Percentiles rank a stretch among this genome's conserved stretches.
Evolutionary conservation across 2,888 invertebrate species (phyloP).

Genomic region (Acanthosoma haemorrhoidale): DNA sequence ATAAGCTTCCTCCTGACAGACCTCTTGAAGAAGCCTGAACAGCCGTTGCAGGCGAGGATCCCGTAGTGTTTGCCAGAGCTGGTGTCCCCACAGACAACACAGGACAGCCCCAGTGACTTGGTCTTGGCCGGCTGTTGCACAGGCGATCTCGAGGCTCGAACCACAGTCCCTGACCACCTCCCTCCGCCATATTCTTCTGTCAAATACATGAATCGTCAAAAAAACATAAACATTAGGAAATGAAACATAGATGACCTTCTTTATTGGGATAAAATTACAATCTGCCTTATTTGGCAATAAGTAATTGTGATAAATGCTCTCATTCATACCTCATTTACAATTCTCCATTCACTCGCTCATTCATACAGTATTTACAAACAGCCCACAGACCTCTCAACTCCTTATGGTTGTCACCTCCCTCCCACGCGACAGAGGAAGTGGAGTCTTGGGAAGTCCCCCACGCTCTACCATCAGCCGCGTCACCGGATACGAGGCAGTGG

Average conservation of each 20-base stretch:
- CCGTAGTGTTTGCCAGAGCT: slow-evolving; percentile 97
- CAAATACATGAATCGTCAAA: not conserved
- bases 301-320: no score
- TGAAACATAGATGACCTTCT: not conserved
- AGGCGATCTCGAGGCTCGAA: slow-evolving; percentile 57
- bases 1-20: slow-evolving; percentile 93
- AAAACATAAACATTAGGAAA: not conserved
- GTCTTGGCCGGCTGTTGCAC: slow-evolving; percentile 50
- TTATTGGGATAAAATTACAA: no score
- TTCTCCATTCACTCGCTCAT: no score
- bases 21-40: slow-evolving; percentile 97
- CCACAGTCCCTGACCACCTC: slow-evolving; percentile 50
- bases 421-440: no score
- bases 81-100: slow-evolving; percentile 95
- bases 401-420: no score
- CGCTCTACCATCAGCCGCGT: no score
- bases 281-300: no score
- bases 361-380: no score
- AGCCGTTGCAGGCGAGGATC: slow-evolving; percentile 97
- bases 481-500: no score
- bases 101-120: slow-evolving; percentile 72
- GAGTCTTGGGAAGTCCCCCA: no score
- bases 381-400: no score
- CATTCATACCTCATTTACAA: no score
- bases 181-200: slow-evolving; percentile 2